Base-by-base conservation (phyloP, 1,140 invertebrate genomes). In the Orussus abietinus region DNA sequence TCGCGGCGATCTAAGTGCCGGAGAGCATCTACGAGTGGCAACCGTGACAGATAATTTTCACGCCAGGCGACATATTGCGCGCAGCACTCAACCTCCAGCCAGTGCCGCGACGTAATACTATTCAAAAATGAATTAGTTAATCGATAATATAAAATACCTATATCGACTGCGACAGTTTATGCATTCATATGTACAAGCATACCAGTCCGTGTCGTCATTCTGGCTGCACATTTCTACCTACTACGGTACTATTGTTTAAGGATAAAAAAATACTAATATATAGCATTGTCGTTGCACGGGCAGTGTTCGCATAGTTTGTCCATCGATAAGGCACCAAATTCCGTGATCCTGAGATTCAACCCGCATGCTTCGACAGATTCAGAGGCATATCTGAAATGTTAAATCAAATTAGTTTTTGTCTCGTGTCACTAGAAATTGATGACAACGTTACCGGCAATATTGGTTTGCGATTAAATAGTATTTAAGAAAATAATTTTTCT, bases 301-400 rank as follows among this genome's bases (percentile, higher is more conserved):
- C 67, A 73, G 70, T 73, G 66, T 64, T 69, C 56, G 42, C 55
- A 47, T 51, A 57, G 50, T 53, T 58, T 64, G 49, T 67, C 64
- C 64, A 66, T 48, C 49, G 45, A 57, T 69, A 73, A 73, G 70
- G 70, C 70, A 73, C 70, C 69, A 61, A 62, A 60, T 63, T 62
- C 63, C 60, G 57, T 56, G 56, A 67, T 70, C 62, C 62, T 67
- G 67, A 72, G 66, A 68, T 70, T 73, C 67, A 73, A 70, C 70
- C 66, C 53, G 73, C 70, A 64, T 75, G 69, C 62, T 74, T 74
- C 44, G 72, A 75, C 58, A 75, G 59, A 63, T 75, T 75, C 34
- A 75, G 61, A 64, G 72, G 70, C 68, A 66, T 69, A 70, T 75
- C 73, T 74, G 55, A 4, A 45, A 65, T 62, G 5, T 48, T 29